Conservation (phyloP, 2,797 vertebrate genomes). For the Eptatretus atami region DNA sequence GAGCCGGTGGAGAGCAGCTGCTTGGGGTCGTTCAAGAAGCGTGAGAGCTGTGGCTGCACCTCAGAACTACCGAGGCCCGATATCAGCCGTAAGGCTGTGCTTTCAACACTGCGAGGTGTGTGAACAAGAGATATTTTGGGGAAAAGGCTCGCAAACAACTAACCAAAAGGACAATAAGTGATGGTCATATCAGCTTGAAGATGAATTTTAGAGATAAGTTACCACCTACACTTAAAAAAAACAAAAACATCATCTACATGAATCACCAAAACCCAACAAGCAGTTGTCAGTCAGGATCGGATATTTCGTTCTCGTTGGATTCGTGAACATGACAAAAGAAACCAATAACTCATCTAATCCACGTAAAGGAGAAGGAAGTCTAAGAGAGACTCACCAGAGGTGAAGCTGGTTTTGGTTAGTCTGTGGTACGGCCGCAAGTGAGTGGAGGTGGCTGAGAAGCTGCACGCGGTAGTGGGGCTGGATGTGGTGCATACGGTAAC, state of each 20-base stretch:
- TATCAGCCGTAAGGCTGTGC: slow-evolving; percentile 68
- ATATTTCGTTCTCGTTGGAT: too few species aligned
- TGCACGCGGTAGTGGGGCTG: slow-evolving; percentile 90
- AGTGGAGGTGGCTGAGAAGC: slow-evolving; percentile 79
- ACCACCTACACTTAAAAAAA: too few species aligned
- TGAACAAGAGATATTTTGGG: slow-evolving; percentile 1
- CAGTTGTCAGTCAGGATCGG: too few species aligned
- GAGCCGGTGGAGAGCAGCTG: slow-evolving; percentile 76
- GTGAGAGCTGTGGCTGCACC: slow-evolving; percentile 79
- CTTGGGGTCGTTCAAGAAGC: slow-evolving; percentile 86
- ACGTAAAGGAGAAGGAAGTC: too few species aligned
- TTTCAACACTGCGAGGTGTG: slow-evolving; percentile 37
- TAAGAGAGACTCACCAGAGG: slow-evolving; percentile 32
- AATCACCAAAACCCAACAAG: too few species aligned
- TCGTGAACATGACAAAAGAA: too few species aligned
- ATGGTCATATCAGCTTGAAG: too few species aligned
- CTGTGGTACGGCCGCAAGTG: slow-evolving; percentile 64
- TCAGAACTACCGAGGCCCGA: slow-evolving; percentile 81
- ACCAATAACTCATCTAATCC: too few species aligned
- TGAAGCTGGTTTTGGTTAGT: slow-evolving; percentile 98
- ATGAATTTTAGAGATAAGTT: too few species aligned
- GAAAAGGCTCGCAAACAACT: not conserved
- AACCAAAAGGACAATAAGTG: not conserved
- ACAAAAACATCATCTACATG: too few species aligned
- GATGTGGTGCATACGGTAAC: slow-evolving; percentile 95